A percentile compares a stretch with the other conserved stretches of the same genome.
Conservation (phyloP, 2,888 invertebrate genomes). For the Dasypogon diadema region DNA sequence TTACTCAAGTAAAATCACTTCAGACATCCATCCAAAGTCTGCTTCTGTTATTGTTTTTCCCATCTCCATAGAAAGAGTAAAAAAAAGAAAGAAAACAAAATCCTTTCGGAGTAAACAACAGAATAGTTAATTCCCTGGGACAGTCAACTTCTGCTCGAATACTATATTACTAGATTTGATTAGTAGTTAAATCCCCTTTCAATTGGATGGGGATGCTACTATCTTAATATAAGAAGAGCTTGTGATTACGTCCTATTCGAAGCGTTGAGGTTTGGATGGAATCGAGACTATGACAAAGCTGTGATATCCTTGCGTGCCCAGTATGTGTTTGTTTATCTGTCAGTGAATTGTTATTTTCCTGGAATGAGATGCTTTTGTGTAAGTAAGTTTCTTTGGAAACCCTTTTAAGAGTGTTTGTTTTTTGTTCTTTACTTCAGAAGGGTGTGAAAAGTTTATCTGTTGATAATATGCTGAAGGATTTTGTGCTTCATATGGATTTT, state of each 20-base stretch:
- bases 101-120: background rate
- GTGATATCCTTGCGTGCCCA: background rate
- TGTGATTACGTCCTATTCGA: background rate
- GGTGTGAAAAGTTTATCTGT: no score
- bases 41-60: slow-evolving; percentile 11
- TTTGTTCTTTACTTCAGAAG: no score
- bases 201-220: background rate
- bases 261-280: background rate
- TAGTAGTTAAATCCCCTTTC: background rate
- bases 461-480: no score
- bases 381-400: no score
- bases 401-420: no score
- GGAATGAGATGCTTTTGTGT: no score
- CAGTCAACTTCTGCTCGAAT: background rate
- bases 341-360: no score
- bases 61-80: background rate
- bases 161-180: background rate
- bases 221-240: background rate
- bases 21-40: slow-evolving; percentile 29
- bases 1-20: slow-evolving; percentile 9
- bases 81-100: background rate
- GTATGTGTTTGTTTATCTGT: no score
- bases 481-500: no score
- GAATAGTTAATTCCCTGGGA: background rate
- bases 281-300: background rate